Percentiles rank a stretch among this genome's conserved stretches.
Evolutionary conservation across 2,113 vertebrate species (phyloP).

Genomic region (Gavia stellata): DNA sequence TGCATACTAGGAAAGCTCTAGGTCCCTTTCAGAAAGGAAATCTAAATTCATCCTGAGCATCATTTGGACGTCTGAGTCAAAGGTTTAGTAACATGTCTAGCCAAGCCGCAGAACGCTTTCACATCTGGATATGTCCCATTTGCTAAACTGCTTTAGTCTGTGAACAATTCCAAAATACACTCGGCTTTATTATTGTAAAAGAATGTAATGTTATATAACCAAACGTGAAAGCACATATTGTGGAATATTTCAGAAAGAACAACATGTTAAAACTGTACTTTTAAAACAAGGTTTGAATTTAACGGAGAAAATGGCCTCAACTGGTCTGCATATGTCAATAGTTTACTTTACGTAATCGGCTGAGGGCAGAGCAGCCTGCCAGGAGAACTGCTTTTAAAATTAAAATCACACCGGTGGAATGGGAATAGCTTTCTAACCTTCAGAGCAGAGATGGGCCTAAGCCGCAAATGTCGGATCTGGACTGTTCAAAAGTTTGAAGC

Average conservation of each 20-base stretch:
- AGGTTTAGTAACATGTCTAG: conserved; percentile 55
- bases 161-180: conserved; percentile 56
- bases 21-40: conserved; percentile 36
- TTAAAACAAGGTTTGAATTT: conserved; percentile 47
- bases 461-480: neutral
- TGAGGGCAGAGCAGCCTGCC: conserved; percentile 41
- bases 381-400: conserved; percentile 60
- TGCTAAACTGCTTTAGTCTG: conserved; percentile 57
- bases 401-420: conserved; percentile 42
- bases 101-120: conserved; percentile 61
- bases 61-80: conserved; percentile 54
- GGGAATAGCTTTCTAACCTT: conserved; percentile 3
- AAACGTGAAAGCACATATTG: conserved; percentile 27
- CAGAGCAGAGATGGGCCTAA: neutral
- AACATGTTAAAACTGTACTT: conserved; percentile 47
- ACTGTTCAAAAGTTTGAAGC: neutral
- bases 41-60: conserved; percentile 41
- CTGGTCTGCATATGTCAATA: conserved; percentile 46
- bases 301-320: conserved; percentile 21
- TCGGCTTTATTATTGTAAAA: conserved; percentile 44
- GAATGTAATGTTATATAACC: conserved; percentile 45
- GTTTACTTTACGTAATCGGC: conserved; percentile 52
- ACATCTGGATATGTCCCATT: conserved; percentile 53
- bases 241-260: conserved; percentile 47
- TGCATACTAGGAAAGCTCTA: neutral